phyloP scores from a whole-genome alignment of 2,888 invertebrate species.

The Aproaerema taeniolella region DNA sequence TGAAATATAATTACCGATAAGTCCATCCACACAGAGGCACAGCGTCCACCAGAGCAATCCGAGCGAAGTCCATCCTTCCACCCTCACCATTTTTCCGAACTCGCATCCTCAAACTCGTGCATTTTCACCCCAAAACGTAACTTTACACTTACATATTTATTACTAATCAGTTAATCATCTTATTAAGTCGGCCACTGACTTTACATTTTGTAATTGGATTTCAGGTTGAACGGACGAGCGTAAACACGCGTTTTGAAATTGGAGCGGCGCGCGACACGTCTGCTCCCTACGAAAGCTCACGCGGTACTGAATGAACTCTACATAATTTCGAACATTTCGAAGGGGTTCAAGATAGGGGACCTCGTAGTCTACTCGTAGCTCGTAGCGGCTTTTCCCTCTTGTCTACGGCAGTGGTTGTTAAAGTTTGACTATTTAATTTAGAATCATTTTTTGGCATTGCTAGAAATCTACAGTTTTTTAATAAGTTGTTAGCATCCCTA shows the following conservation, averaged over 20 bases:
- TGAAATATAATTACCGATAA: conserved; percentile 71
- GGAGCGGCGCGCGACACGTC: conserved; percentile 27
- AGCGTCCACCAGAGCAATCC: conserved; percentile 54
- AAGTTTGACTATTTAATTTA: too few species aligned
- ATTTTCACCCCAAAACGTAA: conserved; percentile 45
- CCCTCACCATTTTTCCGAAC: conserved; percentile 67
- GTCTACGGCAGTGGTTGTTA: too few species aligned
- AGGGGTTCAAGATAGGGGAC: neutral
- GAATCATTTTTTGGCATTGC: too few species aligned
- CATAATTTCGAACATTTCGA: neutral
- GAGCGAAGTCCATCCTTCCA: conserved; percentile 50
- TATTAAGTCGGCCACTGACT: conserved; percentile 45
- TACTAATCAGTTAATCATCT: conserved; percentile 42
- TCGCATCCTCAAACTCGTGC: conserved; percentile 52
- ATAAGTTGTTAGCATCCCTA: too few species aligned
- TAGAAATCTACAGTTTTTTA: too few species aligned
- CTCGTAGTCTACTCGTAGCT: conserved; percentile 5
- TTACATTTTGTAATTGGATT: conserved; percentile 54
- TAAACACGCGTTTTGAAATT: conserved; percentile 42
- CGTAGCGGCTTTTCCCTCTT: too few species aligned
- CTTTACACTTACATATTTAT: conserved; percentile 38
- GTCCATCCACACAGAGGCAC: conserved; percentile 47
- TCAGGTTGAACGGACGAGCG: conserved; percentile 49
- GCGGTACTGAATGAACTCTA: conserved; percentile 42
- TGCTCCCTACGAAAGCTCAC: conserved; percentile 31